phyloP scores from a whole-genome alignment of 2,888 invertebrate genomes.

The Limnephilus lunatus region DNA sequence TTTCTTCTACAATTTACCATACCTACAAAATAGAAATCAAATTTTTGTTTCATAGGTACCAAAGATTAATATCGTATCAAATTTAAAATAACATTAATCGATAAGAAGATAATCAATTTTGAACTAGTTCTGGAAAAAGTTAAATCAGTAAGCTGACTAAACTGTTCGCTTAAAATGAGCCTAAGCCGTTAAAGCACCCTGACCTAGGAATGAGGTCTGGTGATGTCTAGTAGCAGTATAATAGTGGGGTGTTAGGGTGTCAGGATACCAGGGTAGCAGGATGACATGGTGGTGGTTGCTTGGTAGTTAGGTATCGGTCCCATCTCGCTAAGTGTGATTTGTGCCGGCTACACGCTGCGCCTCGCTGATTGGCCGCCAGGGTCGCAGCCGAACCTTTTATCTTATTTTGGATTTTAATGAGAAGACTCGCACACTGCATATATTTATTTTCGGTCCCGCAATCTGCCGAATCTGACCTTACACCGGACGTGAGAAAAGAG shows the following conservation, averaged over 20 bases:
- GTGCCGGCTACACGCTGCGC: slow-evolving; percentile 61
- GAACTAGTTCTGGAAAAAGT: too few species aligned
- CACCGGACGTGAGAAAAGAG: slow-evolving; percentile 39
- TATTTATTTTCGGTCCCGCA: slow-evolving; percentile 59
- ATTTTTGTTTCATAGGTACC: too few species aligned
- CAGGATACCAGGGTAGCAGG: not conserved
- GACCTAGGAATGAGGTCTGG: not conserved
- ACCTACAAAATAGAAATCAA: too few species aligned
- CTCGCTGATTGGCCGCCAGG: slow-evolving; percentile 62
- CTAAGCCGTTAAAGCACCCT: not conserved
- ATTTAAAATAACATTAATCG: too few species aligned
- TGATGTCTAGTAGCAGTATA: not conserved
- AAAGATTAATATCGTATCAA: too few species aligned
- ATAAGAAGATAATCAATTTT: too few species aligned
- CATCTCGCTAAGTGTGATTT: slow-evolving; percentile 59
- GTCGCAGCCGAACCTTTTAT: slow-evolving; percentile 57
- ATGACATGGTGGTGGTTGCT: not conserved
- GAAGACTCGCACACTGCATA: slow-evolving; percentile 56
- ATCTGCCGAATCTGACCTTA: slow-evolving; percentile 27
- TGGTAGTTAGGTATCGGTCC: slow-evolving; percentile 33
- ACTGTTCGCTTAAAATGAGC: not conserved
- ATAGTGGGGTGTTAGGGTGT: not conserved
- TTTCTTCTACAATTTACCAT: too few species aligned
- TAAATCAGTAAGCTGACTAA: too few species aligned
- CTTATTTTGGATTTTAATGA: slow-evolving; percentile 64